A percentile compares a stretch with the other conserved stretches of the same genome.
Evolutionary conservation across 2,888 invertebrate genomes (phyloP).

Genomic region (Scaptodrosophila latifasciaeformis): DNA sequence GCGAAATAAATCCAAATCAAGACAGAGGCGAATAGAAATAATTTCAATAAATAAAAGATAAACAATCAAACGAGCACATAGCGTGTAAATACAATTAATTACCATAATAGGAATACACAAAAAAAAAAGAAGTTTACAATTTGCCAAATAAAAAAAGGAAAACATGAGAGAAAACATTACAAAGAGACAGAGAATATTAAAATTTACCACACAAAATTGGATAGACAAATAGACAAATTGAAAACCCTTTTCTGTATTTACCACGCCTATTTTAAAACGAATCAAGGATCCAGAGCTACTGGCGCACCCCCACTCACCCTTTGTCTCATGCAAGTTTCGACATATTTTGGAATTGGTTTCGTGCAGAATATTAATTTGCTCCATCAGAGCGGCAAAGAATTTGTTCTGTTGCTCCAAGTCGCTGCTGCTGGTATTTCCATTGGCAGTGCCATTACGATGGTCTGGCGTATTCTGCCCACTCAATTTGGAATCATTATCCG

Average conservation of each 20-base stretch:
- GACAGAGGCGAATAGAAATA: conserved; percentile 31
- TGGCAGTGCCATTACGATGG: conserved; percentile 50
- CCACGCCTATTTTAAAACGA: neutral
- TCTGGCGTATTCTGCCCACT: conserved; percentile 74
- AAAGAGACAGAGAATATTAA: neutral
- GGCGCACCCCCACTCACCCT: conserved; percentile 76
- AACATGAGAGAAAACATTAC: neutral
- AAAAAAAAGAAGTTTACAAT: conserved; percentile 4
- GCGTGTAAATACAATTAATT: conserved; percentile 24
- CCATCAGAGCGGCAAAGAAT: conserved; percentile 78
- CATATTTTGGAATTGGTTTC: conserved; percentile 84
- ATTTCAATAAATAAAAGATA: conserved; percentile 34
- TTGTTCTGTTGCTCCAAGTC: conserved; percentile 73
- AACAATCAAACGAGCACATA: conserved; percentile 28
- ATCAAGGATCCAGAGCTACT: too few relatives aligned
- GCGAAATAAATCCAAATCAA: too few relatives aligned
- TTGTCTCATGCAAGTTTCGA: conserved; percentile 84
- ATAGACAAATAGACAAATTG: too few relatives aligned
- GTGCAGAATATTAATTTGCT: conserved; percentile 83
- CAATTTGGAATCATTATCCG: conserved; percentile 74
- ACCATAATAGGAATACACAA: neutral
- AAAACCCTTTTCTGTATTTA: too few relatives aligned
- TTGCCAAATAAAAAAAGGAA: neutral
- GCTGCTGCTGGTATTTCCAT: conserved; percentile 49
- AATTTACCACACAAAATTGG: neutral